These are phyloP conservation scores for Eilema caniola DNA, from an alignment of 2,888 invertebrate species.

Conservation along the genomic window DNA sequence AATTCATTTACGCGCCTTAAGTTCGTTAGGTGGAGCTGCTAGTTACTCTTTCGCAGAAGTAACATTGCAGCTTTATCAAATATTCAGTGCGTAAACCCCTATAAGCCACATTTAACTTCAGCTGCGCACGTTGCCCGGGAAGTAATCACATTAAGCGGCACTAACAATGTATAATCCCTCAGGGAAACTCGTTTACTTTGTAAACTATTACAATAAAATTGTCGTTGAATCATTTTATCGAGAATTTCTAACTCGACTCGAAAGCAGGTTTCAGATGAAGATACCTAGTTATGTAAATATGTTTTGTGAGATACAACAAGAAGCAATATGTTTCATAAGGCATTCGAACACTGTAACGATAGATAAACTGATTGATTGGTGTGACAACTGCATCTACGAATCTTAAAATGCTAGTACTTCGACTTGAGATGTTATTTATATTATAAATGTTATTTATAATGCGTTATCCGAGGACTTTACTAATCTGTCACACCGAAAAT, in stretches of 20 bases:
- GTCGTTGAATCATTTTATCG: not conserved
- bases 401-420: too few species aligned
- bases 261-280: too few species aligned
- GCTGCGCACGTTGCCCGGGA: not conserved
- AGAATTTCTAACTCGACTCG: not conserved
- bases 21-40: not conserved
- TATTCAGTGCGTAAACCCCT: conserved; percentile 3
- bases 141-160: conserved; percentile 15
- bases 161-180: not conserved
- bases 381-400: too few species aligned
- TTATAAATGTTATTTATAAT: too few species aligned
- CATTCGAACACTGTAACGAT: too few species aligned
- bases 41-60: not conserved
- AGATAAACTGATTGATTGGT: too few species aligned
- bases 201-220: not conserved
- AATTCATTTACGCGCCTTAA: not conserved
- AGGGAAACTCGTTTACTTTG: conserved; percentile 1
- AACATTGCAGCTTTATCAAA: conserved; percentile 1
- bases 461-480: too few species aligned
- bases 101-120: conserved; percentile 13
- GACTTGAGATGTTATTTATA: too few species aligned
- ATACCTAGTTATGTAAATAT: too few species aligned
- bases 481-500: too few species aligned
- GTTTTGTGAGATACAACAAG: too few species aligned
- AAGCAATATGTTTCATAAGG: too few species aligned